Conservation (phyloP, 2,113 vertebrate species). For the Heterocephalus glaber region DNA sequence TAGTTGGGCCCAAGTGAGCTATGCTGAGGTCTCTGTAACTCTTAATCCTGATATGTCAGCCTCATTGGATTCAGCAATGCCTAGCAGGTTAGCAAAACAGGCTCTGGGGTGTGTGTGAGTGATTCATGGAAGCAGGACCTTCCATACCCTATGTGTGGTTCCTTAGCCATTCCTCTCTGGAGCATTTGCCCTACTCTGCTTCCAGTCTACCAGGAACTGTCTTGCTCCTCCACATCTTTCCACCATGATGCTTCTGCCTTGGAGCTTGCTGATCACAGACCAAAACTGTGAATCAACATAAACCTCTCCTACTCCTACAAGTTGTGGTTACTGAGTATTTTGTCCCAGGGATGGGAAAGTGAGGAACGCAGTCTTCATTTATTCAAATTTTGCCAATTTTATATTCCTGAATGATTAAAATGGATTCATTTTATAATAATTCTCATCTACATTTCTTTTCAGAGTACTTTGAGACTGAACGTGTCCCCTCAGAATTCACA, state of each 20-base stretch:
- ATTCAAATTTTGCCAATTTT: neutral
- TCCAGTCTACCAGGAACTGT: neutral
- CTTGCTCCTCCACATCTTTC: neutral
- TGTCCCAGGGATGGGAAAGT: neutral
- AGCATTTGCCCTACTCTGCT: neutral
- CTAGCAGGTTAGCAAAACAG: neutral
- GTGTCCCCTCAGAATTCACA: neutral
- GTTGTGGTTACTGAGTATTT: neutral
- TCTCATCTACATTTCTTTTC: neutral
- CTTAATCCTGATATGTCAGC: neutral
- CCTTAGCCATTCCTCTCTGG: neutral
- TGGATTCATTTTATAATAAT: neutral
- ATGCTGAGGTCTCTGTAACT: neutral
- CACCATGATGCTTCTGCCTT: neutral
- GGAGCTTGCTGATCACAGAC: neutral
- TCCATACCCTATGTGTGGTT: fast-evolving
- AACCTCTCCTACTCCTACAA: neutral
- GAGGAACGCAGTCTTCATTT: neutral
- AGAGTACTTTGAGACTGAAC: neutral
- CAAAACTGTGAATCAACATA: neutral
- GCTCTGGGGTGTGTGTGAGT: neutral
- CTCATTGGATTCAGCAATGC: neutral
- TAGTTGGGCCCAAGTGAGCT: neutral
- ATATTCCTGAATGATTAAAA: neutral
- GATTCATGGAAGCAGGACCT: neutral